phyloP scores from a whole-genome alignment of 2,888 invertebrate species.

The Xestia ashworthii region DNA sequence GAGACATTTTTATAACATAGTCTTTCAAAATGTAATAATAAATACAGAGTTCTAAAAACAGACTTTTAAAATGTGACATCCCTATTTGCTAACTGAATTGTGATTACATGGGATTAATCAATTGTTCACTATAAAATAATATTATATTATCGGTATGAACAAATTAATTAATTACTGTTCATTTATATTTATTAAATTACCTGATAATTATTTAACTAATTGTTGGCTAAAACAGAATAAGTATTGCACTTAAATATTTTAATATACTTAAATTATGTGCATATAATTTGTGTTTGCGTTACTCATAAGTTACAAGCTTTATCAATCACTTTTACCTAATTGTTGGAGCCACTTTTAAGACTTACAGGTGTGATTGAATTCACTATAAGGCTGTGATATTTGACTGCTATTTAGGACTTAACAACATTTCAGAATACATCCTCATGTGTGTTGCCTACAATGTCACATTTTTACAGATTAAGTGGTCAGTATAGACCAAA shows the following conservation, averaged over 20 bases:
- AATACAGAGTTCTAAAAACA: background rate
- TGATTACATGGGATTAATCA: background rate
- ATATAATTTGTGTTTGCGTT: background rate
- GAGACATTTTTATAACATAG: constrained; percentile 18
- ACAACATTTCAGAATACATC: background rate
- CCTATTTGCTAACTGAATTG: background rate
- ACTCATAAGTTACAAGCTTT: background rate
- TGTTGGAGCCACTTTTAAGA: background rate
- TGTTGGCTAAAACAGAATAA: background rate
- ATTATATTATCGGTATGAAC: background rate
- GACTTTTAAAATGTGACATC: background rate
- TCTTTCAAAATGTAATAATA: background rate
- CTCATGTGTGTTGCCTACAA: background rate
- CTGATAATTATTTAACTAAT: background rate
- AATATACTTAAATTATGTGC: background rate
- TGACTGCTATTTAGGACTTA: background rate
- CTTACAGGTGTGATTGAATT: background rate
- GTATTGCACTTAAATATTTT: background rate
- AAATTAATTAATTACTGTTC: background rate
- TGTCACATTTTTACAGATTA: background rate
- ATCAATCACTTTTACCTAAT: background rate
- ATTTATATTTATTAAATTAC: constrained; percentile 2
- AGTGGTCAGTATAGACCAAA: background rate
- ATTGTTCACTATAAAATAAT: constrained; percentile 3
- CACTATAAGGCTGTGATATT: background rate